Evolutionary conservation across 2,113 vertebrate genomes (phyloP).

Genomic region (Camelus dromedarius): DNA sequence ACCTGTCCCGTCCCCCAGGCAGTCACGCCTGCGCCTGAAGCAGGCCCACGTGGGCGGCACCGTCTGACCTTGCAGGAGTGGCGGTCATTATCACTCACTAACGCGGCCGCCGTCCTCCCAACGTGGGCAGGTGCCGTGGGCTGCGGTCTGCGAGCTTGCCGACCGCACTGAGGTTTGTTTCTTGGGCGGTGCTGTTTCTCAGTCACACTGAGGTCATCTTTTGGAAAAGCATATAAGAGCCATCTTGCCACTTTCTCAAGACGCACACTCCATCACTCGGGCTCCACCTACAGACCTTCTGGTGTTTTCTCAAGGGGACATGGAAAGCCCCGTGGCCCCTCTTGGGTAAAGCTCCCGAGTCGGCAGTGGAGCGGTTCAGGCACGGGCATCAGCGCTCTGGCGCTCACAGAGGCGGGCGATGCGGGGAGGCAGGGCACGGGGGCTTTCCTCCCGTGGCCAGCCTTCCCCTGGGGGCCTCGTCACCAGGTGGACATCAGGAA

Average conservation of each 20-base stretch:
- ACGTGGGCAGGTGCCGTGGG: fast-evolving
- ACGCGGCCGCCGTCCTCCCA: fast-evolving
- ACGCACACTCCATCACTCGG: fast-evolving
- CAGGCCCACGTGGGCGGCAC: fast-evolving
- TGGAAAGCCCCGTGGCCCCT: fast-evolving
- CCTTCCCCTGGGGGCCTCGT: not conserved
- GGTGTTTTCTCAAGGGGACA: not conserved
- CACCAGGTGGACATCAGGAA: not conserved
- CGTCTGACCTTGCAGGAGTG: fast-evolving
- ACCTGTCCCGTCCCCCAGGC: fast-evolving
- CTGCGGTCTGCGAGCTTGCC: fast-evolving
- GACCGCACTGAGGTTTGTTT: fast-evolving
- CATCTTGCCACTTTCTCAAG: not conserved
- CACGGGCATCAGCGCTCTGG: not conserved
- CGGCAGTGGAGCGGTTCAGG: fast-evolving
- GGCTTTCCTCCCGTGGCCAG: fast-evolving
- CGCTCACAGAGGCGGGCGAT: fast-evolving
- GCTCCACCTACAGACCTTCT: not conserved
- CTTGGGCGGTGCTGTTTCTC: fast-evolving
- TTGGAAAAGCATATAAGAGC: not conserved
- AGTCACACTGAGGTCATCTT: not conserved
- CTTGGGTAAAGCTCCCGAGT: not conserved
- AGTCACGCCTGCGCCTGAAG: not conserved
- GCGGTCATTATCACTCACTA: fast-evolving
- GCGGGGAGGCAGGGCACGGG: fast-evolving